Percentiles rank a stretch among this genome's conserved stretches.
Conservation (phyloP, 2,888 invertebrate species). For the Carpatolechia fugitivella region DNA sequence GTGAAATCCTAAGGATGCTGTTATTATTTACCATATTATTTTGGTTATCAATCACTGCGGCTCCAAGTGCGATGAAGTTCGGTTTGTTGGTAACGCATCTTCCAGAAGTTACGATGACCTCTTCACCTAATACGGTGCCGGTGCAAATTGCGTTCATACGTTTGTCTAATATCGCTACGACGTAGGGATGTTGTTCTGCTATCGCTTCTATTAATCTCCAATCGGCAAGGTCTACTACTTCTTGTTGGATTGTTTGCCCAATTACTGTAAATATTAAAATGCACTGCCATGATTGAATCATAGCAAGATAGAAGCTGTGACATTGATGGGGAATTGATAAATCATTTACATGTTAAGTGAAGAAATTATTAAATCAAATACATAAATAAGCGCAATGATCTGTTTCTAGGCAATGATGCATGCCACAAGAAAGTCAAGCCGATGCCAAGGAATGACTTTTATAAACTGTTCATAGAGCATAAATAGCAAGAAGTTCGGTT, state of each 20-base stretch:
- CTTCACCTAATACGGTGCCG: conserved; percentile 46
- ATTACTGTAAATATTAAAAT: conserved; percentile 24
- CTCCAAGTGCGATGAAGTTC: conserved; percentile 39
- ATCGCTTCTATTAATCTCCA: conserved; percentile 47
- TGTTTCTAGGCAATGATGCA: no score
- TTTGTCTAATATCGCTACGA: conserved; percentile 48
- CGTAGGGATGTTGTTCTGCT: conserved; percentile 52
- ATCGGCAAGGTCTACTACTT: conserved; percentile 15
- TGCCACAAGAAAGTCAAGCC: no score
- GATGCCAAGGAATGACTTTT: no score
- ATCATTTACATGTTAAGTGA: not conserved
- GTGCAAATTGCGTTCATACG: conserved; percentile 47
- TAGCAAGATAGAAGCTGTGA: conserved; percentile 30
- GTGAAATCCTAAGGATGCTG: conserved; percentile 38
- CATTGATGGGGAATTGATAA: conserved; percentile 21
- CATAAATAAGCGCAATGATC: not conserved
- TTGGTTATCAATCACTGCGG: conserved; percentile 39
- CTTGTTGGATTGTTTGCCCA: conserved; percentile 7
- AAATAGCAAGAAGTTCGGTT: no score
- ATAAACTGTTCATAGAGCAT: no score
- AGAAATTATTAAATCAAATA: not conserved
- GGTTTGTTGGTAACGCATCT: conserved; percentile 42
- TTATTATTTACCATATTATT: conserved; percentile 23
- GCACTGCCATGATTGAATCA: conserved; percentile 37
- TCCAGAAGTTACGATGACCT: conserved; percentile 54